phyloP scores from a whole-genome alignment of 2,797 vertebrate genomes.

The Kryptopterus vitreolus region DNA sequence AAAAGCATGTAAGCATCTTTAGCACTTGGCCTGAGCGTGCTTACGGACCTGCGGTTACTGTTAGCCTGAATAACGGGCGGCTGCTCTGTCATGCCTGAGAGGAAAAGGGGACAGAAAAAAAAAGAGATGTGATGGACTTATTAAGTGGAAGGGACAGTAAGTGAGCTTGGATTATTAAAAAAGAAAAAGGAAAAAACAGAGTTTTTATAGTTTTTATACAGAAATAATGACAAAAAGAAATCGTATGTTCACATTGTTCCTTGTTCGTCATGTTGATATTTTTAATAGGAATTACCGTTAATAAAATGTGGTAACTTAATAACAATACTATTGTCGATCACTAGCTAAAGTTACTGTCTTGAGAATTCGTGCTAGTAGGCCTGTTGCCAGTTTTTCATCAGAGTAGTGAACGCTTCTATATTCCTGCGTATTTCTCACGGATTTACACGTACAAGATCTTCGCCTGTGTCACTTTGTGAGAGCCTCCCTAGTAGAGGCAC shows the following conservation, averaged over 20 bases:
- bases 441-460: neutral
- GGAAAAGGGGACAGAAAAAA: neutral
- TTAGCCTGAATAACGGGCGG: slow-evolving; percentile 86
- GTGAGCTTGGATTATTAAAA: neutral
- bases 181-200: neutral
- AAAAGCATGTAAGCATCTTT: slow-evolving; percentile 99
- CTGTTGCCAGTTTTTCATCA: too few species aligned
- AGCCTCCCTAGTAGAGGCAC: neutral
- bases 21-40: slow-evolving; percentile 92
- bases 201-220: neutral
- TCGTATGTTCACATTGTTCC: neutral
- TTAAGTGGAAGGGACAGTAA: too few species aligned
- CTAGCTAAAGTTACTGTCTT: too few species aligned
- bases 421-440: neutral
- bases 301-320: too few species aligned
- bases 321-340: neutral
- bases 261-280: neutral
- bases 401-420: neutral
- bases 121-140: too few species aligned
- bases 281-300: too few species aligned
- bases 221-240: neutral
- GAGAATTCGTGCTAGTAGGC: too few species aligned
- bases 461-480: neutral
- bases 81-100: slow-evolving; percentile 80
- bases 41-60: slow-evolving; percentile 92